phyloP scores from a whole-genome alignment of 2,888 invertebrate genomes.

The Rotaria magnacalcarata region DNA sequence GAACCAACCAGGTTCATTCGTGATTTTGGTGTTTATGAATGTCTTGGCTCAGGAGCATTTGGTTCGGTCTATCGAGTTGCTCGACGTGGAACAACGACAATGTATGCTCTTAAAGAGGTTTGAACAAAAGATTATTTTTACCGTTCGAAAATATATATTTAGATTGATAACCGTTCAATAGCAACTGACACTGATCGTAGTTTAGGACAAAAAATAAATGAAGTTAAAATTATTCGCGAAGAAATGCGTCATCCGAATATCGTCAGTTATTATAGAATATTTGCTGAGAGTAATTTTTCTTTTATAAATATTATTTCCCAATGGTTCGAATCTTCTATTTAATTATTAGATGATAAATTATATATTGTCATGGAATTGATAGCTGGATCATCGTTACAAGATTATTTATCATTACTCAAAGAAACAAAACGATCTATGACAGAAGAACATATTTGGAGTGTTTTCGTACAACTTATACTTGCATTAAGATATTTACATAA shows the following conservation, averaged over 20 bases:
- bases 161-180: slow-evolving; percentile 32
- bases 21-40: slow-evolving; percentile 60
- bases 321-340: too few species aligned
- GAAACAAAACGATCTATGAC: slow-evolving; percentile 58
- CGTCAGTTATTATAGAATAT: slow-evolving; percentile 60
- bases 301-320: too few species aligned
- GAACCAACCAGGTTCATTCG: slow-evolving; percentile 55
- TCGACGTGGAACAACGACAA: slow-evolving; percentile 53
- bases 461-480: slow-evolving; percentile 60
- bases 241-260: slow-evolving; percentile 61
- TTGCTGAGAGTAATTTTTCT: slow-evolving; percentile 54
- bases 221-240: slow-evolving; percentile 60
- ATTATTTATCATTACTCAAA: slow-evolving; percentile 59
- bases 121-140: background rate
- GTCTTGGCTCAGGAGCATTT: slow-evolving; percentile 60
- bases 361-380: slow-evolving; percentile 62
- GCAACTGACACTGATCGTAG: slow-evolving; percentile 53
- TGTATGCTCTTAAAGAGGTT: slow-evolving; percentile 61
- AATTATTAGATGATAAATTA: slow-evolving; percentile 53
- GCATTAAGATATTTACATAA: slow-evolving; percentile 61
- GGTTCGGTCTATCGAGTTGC: slow-evolving; percentile 61
- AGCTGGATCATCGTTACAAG: slow-evolving; percentile 57
- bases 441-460: slow-evolving; percentile 59
- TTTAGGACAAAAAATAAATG: slow-evolving; percentile 60
- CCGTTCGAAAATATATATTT: background rate